Base-by-base conservation (phyloP, 2,797 vertebrate genomes). In the Megaceryle alcyon region DNA sequence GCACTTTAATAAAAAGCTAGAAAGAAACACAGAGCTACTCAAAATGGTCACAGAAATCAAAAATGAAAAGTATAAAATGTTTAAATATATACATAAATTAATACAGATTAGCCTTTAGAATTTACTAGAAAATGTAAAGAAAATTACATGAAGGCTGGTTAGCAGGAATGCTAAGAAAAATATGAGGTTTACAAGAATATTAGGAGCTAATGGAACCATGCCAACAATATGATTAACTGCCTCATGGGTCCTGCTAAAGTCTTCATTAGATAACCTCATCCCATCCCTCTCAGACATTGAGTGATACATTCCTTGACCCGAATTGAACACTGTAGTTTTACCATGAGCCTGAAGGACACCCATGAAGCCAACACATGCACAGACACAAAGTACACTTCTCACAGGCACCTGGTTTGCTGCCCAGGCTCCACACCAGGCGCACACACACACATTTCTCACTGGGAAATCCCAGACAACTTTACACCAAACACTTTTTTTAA, bases 271-370 rank as follows among this genome's bases (percentile, higher is more conserved):
- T 5, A 70, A 61, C 12, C 35, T 77, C 17, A 56, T 1, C 46
- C 85, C 64, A 35, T 19, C 60, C 22, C 48, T 60, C 14, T 43
- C 0, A 0, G n/a, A 51, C 2, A 0, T 0, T 8, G 28, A 83
- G 53, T 1, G 17, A 88, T 25, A 29, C 41, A 6, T 53, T 56
- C 61, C 56, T 31, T 53, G 66, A 61, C 54, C 82, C 15, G 19
- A 81, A 60, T 1, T 3, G 10, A 83, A 57, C 0, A 0, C 53
- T 83, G 29, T 0, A 12, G n/a, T n/a, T 81, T 39, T 48, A 8
- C 41, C 1, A 0, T 2, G 29, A 8, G 14, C 60, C 76, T 56
- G 35, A 82, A 75, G 82, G 72, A 66, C 53, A 44, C 28, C 18
- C 9, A 0, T 11, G 78, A 2, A 21, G 25, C 49, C 69, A 65